Evolutionary conservation across 2,113 vertebrate genomes (phyloP), one percentile per base, ranked within the genome.

Genomic region (Pteruthius melanotis): DNA sequence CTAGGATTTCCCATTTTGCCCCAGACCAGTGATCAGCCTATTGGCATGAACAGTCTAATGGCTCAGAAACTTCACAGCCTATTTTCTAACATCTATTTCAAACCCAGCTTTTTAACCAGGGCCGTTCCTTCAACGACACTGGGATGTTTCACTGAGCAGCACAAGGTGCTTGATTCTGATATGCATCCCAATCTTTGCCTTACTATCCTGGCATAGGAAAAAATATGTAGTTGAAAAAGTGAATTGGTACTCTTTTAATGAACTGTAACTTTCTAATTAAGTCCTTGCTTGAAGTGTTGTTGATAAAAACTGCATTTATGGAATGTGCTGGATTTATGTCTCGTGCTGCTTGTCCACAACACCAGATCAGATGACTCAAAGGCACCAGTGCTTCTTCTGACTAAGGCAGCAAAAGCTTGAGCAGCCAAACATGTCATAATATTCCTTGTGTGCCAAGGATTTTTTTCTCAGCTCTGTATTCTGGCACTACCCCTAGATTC

Each of bases 181-280:
- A 61, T 4, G 17, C 28, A 80, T 78, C 27, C 71, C 30, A 77
- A 2, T 74, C 42, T 77, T 85, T 84, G 30, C 45, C 45, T 37
- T 91, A 24, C 45, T 84, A 27, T 71, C 53, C 72, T 89, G 65
- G 33, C 45, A 47, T 2, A 79, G 65, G 39, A 90, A 87, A 81
- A 87, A 80, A 15, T 4, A 33, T 16, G 6, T 65, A 78, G 53
- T 39, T 94, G 91, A 96, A 88, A 82, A 93, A 96, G 94, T 69
- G 64, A 74, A 92, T 59, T 57, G 65, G 15, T 88, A 24, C 57
- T 95, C 83, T 79, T 85, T 89, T 94, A 97, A 92, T 92, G 95
- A 93, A 87, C 17, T 81, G 60, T 52, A 91, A 61, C 74, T 93
- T 93, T 85, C 70, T 94, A 94, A 96, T 97, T 96, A 97, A 92